Evolutionary conservation across 2,113 vertebrate genomes (phyloP).

Genomic region (Prochilodus magdalenae): DNA sequence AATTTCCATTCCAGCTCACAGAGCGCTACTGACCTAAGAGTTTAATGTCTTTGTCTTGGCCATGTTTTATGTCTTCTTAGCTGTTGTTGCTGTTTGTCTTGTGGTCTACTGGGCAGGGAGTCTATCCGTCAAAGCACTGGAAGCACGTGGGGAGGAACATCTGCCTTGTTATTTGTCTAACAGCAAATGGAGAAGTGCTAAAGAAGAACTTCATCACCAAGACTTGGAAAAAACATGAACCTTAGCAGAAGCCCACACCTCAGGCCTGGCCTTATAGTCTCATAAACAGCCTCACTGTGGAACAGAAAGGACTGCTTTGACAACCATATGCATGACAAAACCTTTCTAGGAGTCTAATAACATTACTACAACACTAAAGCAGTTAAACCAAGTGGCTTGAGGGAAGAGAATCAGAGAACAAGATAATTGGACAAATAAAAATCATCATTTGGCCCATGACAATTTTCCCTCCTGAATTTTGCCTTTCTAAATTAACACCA

Average conservation of each 20-base stretch:
- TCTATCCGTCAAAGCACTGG: neutral
- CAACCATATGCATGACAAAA: neutral
- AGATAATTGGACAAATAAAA: neutral
- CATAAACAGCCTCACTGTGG: neutral
- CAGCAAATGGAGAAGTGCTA: conserved; percentile 2
- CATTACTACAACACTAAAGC: neutral
- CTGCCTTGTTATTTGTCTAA: neutral
- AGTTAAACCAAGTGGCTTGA: neutral
- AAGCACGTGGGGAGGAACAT: neutral
- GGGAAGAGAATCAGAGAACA: neutral
- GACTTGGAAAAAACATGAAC: neutral
- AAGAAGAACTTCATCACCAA: neutral
- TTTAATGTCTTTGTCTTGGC: neutral
- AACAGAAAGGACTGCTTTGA: neutral
- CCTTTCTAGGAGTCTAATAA: neutral
- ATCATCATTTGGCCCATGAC: too few relatives aligned
- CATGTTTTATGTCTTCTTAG: neutral
- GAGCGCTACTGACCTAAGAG: neutral
- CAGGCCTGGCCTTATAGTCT: neutral
- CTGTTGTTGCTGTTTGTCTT: neutral
- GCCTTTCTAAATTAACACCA: neutral
- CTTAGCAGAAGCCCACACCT: neutral
- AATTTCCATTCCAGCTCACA: neutral
- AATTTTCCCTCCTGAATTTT: too few relatives aligned
- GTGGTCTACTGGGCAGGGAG: neutral